phyloP scores from a whole-genome alignment of 1,140 invertebrate genomes.

The Lepidotrigona ventralis region DNA sequence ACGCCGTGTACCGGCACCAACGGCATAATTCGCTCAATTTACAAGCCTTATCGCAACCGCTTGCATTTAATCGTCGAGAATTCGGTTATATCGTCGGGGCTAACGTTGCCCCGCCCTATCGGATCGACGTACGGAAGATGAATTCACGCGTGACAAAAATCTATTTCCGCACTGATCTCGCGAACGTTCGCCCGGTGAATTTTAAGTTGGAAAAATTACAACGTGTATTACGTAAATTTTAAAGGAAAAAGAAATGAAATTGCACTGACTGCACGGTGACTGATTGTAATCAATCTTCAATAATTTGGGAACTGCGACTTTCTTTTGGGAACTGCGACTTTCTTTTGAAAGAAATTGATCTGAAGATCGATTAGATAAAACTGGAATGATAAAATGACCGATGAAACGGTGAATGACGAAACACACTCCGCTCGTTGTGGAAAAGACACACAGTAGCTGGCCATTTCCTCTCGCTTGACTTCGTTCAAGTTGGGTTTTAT shows the following conservation, averaged over 20 bases:
- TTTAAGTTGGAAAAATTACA: no score
- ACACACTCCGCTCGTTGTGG: no score
- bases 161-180: neutral
- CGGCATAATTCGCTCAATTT: slow-evolving; percentile 79
- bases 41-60: slow-evolving; percentile 77
- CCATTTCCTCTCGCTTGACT: neutral
- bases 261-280: no score
- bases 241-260: no score
- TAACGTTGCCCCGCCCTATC: slow-evolving; percentile 61
- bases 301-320: no score
- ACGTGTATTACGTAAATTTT: no score
- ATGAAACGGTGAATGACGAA: no score
- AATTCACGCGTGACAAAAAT: slow-evolving; percentile 11
- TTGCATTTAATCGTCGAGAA: slow-evolving; percentile 76
- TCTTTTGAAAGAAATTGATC: no score
- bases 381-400: no score
- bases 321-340: no score
- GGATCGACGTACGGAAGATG: slow-evolving; percentile 45
- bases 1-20: slow-evolving; percentile 67
- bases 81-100: slow-evolving; percentile 71
- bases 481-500: neutral
- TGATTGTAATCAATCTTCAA: no score
- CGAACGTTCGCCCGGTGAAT: neutral
- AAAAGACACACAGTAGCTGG: neutral
- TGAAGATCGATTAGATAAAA: no score